A percentile compares a stretch with the other conserved stretches of the same genome.
phyloP scores from a whole-genome alignment of 2,113 vertebrate genomes.

The Orthonyx spaldingii region DNA sequence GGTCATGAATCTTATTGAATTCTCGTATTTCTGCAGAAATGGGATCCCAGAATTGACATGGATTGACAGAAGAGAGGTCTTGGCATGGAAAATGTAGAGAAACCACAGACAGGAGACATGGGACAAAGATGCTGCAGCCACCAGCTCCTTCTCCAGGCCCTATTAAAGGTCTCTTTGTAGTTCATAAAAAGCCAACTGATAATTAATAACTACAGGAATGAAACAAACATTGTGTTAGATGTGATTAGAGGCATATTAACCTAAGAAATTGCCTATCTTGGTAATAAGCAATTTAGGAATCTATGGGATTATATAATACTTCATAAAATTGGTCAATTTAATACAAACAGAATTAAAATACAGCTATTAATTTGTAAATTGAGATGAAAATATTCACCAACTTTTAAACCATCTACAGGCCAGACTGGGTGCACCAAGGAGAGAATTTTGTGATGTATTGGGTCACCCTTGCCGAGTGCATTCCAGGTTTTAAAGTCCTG shows the following conservation, averaged over 20 bases:
- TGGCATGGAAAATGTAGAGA: not conserved
- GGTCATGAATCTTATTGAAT: not conserved
- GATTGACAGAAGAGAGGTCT: not conserved
- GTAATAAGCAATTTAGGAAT: not conserved
- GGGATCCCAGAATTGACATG: not conserved
- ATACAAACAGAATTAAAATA: not conserved
- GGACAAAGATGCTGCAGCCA: not conserved
- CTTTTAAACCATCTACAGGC: not conserved
- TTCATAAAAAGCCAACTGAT: not conserved
- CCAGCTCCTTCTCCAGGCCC: not conserved
- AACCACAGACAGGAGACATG: rapidly evolving
- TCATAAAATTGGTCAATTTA: not conserved
- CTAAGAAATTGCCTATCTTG: not conserved
- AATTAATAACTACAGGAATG: not conserved
- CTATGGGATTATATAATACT: not conserved
- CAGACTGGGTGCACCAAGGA: not conserved
- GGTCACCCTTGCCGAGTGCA: not conserved
- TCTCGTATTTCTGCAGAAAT: not conserved
- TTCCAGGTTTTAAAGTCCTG: not conserved
- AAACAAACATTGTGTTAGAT: not conserved
- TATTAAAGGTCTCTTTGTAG: not conserved
- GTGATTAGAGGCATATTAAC: not conserved
- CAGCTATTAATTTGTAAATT: not conserved
- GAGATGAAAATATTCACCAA: not conserved
- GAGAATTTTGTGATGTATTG: not conserved